phyloP scores from a whole-genome alignment of 2,888 invertebrate species.

The Parasteatoda lunata region DNA sequence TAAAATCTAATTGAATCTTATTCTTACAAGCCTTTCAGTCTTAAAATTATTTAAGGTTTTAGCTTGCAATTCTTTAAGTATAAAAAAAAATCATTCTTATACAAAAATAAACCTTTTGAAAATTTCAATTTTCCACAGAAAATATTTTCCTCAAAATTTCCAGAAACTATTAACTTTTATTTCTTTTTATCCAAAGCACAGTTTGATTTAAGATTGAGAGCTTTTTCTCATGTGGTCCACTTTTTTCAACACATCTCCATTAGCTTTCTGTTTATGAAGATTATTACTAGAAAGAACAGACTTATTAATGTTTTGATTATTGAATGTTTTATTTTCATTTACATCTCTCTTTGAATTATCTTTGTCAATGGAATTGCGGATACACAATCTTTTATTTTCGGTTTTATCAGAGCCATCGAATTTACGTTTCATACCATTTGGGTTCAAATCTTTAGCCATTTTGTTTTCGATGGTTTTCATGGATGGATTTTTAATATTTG shows the following conservation, averaged over 20 bases:
- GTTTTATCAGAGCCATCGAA: not conserved
- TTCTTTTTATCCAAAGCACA: not conserved
- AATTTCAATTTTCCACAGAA: no score
- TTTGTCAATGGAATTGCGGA: slow-evolving; percentile 15
- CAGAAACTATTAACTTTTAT: slow-evolving; percentile 10
- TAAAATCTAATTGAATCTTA: no score
- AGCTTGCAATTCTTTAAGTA: no score
- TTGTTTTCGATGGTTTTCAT: slow-evolving; percentile 12
- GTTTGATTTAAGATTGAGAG: slow-evolving; percentile 29
- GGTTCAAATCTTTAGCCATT: slow-evolving; percentile 4
- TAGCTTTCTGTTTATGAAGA: slow-evolving; percentile 35
- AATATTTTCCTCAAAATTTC: not conserved
- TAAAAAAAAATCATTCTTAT: no score
- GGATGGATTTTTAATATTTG: slow-evolving; percentile 20
- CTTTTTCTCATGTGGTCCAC: slow-evolving; percentile 30
- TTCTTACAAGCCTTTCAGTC: no score
- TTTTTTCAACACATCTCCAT: slow-evolving; percentile 54
- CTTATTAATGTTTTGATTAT: slow-evolving; percentile 18
- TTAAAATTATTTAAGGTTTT: no score
- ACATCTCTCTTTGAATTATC: slow-evolving; percentile 21
- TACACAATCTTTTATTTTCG: slow-evolving; percentile 34
- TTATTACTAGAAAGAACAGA: slow-evolving; percentile 11
- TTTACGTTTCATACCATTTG: slow-evolving; percentile 31
- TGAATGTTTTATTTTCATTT: slow-evolving; percentile 55
- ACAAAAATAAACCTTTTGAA: no score